phyloP scores from a whole-genome alignment of 2,113 vertebrate species.

The Hiodon tergisus region DNA sequence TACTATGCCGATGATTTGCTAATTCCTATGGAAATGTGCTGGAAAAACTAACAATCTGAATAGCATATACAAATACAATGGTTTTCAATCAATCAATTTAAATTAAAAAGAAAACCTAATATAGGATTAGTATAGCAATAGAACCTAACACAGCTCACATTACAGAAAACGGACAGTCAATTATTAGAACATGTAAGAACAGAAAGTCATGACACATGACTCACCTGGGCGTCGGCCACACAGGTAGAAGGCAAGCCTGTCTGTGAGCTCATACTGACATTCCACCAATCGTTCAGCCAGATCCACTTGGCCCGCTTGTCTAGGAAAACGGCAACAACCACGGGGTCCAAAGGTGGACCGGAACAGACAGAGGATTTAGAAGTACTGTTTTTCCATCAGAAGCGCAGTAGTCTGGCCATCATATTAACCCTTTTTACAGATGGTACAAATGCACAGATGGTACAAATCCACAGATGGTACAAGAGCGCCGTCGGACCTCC shows the following conservation, averaged over 20 bases:
- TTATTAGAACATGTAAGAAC: too few relatives aligned
- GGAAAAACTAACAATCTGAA: too few relatives aligned
- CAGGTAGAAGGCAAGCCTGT: constrained; percentile 92
- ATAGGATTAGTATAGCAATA: not conserved
- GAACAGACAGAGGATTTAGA: too few relatives aligned
- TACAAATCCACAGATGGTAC: not conserved
- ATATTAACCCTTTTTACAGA: too few relatives aligned
- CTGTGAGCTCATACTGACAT: constrained; percentile 96
- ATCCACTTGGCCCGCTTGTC: constrained; percentile 93
- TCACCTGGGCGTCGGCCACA: constrained; percentile 93
- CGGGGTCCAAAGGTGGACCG: not conserved
- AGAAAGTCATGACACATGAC: constrained; percentile 13
- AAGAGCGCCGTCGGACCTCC: too few relatives aligned
- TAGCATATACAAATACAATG: too few relatives aligned
- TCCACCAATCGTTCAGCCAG: constrained; percentile 91
- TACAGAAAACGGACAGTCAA: not conserved
- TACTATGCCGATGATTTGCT: too few relatives aligned
- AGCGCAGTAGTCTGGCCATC: too few relatives aligned
- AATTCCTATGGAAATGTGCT: too few relatives aligned
- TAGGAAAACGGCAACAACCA: constrained; percentile 39
- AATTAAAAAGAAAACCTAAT: too few relatives aligned
- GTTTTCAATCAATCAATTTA: too few relatives aligned
- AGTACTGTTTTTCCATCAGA: too few relatives aligned
- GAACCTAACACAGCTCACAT: not conserved
- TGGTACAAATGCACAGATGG: not conserved